Evolutionary conservation across 2,113 vertebrate genomes (phyloP).

Genomic region (Dasyprocta punctata): DNA sequence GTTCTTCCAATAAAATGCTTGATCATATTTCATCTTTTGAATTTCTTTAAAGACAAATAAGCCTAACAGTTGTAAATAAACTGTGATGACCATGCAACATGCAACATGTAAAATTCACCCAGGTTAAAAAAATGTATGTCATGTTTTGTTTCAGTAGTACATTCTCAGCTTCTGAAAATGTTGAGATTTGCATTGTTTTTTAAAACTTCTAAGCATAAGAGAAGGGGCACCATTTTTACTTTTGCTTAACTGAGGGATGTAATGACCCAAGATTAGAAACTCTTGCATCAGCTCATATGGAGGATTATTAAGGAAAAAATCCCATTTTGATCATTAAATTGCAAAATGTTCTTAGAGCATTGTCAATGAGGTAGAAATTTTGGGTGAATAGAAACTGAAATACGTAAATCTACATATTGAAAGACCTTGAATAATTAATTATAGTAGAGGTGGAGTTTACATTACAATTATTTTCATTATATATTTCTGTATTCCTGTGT

Average conservation of each 20-base stretch:
- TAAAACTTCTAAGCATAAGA: constrained; percentile 27
- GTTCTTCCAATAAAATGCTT: neutral
- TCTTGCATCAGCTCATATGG: neutral
- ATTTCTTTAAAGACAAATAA: constrained; percentile 7
- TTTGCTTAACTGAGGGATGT: neutral
- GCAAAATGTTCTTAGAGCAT: constrained; percentile 44
- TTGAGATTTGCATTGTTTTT: constrained; percentile 51
- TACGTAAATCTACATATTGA: constrained; percentile 53
- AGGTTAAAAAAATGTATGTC: neutral
- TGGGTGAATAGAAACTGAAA: constrained; percentile 35
- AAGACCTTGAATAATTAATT: constrained; percentile 65
- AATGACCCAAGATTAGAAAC: constrained; percentile 28
- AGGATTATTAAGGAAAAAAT: constrained; percentile 41
- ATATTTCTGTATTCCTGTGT: neutral
- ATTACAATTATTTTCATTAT: constrained; percentile 45
- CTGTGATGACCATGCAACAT: neutral
- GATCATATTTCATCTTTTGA: neutral
- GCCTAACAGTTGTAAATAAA: constrained; percentile 47
- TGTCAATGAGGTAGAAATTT: constrained; percentile 53
- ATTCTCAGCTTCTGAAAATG: constrained; percentile 33
- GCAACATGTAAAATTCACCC: neutral
- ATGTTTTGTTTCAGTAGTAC: neutral
- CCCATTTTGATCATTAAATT: constrained; percentile 42
- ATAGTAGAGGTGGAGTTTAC: constrained; percentile 10
- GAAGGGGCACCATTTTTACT: neutral